A percentile compares a stretch with the other conserved stretches of the same genome.
phyloP scores from a whole-genome alignment of 2,113 vertebrate species.

The Labrus mixtus region DNA sequence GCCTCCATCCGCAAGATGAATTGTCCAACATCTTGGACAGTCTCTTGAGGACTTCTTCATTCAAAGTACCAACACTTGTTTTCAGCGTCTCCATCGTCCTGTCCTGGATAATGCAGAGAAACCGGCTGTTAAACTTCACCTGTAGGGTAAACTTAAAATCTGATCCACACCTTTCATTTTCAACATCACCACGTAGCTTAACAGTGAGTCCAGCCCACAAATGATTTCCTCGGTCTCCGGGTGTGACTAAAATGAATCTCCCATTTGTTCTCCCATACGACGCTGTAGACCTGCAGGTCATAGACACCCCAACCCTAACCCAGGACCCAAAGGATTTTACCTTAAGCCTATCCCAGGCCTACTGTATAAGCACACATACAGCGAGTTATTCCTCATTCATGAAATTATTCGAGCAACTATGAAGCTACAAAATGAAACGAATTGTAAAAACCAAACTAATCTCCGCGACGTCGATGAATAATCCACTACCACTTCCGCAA shows the following conservation, averaged over 20 bases:
- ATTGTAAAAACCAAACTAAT: background rate
- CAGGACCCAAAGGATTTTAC: background rate
- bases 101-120: background rate
- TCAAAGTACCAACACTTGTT: conserved; percentile 69
- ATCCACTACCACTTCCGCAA: conserved; percentile 44
- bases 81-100: conserved; percentile 71
- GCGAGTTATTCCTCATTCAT: too few species aligned
- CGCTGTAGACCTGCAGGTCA: background rate
- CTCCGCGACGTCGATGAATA: background rate
- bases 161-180: background rate
- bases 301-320: too few species aligned
- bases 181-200: background rate
- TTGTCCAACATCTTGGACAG: conserved; percentile 86
- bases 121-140: too few species aligned
- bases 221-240: too few species aligned
- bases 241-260: too few species aligned
- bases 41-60: conserved; percentile 67
- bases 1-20: conserved; percentile 84
- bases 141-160: too few species aligned
- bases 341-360: too few species aligned
- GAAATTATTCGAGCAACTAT: background rate
- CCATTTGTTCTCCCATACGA: too few species aligned
- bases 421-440: background rate
- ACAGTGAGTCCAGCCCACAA: too few species aligned
- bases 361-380: background rate